phyloP scores from a whole-genome alignment of 2,113 vertebrate species.

The Cisticola juncidis region DNA sequence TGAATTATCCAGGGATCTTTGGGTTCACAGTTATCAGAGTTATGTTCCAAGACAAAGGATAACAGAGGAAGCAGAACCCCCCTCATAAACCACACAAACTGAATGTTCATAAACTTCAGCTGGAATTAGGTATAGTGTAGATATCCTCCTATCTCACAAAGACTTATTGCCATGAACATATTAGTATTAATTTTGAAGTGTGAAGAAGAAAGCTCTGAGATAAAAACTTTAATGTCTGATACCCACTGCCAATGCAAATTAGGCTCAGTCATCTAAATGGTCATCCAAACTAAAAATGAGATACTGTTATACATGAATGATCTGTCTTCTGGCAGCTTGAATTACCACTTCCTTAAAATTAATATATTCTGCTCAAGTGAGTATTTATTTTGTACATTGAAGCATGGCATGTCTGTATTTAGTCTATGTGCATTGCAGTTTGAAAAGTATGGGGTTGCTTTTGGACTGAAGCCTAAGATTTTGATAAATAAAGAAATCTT shows the following conservation, averaged over 20 bases:
- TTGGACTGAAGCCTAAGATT: background rate
- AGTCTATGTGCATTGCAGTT: background rate
- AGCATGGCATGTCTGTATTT: background rate
- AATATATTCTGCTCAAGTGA: background rate
- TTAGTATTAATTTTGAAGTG: background rate
- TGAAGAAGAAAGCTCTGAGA: background rate
- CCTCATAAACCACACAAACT: background rate
- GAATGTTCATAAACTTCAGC: background rate
- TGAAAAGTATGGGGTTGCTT: background rate
- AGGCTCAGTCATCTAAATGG: background rate
- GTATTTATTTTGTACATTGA: background rate
- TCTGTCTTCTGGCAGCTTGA: background rate
- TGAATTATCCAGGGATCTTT: background rate
- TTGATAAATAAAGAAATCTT: background rate
- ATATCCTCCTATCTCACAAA: background rate
- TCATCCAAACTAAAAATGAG: background rate
- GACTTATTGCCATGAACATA: background rate
- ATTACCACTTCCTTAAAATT: background rate
- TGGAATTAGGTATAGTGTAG: background rate
- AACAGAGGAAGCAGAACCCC: background rate
- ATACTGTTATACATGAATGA: background rate
- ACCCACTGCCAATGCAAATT: background rate
- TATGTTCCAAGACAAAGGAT: background rate
- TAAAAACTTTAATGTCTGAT: background rate
- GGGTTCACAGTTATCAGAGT: background rate